These are phyloP conservation scores for Vulpes ferrilata DNA, from an alignment of 2,113 vertebrate species.

Conservation along the genomic window DNA sequence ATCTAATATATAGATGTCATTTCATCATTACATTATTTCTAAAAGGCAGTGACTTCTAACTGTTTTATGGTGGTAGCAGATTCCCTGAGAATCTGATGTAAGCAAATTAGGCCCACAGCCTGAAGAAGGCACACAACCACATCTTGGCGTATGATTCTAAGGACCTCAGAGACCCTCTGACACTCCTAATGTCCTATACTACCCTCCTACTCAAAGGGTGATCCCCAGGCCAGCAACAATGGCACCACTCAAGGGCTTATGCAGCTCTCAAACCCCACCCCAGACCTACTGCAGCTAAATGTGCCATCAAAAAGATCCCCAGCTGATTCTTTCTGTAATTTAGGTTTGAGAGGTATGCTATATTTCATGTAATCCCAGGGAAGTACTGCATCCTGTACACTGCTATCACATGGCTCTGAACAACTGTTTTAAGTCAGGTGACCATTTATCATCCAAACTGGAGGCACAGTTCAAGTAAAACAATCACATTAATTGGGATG, in stretches of 20 bases:
- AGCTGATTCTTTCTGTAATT: background rate
- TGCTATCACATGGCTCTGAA: background rate
- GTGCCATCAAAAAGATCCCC: background rate
- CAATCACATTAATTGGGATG: too few species aligned
- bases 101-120: background rate
- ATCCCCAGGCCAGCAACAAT: background rate
- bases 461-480: background rate
- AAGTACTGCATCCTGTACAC: background rate
- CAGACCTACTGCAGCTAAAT: background rate
- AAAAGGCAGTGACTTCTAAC: background rate
- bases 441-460: background rate
- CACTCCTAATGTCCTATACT: background rate
- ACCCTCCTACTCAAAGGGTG: background rate
- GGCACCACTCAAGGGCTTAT: background rate
- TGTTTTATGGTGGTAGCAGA: background rate
- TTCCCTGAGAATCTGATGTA: background rate
- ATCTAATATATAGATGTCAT: background rate
- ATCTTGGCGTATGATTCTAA: background rate
- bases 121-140: background rate
- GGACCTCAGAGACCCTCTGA: background rate
- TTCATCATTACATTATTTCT: background rate
- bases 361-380: background rate
- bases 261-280: background rate
- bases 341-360: background rate
- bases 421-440: background rate